Conservation (phyloP, 2,797 vertebrate genomes). For the Squalus acanthias region DNA sequence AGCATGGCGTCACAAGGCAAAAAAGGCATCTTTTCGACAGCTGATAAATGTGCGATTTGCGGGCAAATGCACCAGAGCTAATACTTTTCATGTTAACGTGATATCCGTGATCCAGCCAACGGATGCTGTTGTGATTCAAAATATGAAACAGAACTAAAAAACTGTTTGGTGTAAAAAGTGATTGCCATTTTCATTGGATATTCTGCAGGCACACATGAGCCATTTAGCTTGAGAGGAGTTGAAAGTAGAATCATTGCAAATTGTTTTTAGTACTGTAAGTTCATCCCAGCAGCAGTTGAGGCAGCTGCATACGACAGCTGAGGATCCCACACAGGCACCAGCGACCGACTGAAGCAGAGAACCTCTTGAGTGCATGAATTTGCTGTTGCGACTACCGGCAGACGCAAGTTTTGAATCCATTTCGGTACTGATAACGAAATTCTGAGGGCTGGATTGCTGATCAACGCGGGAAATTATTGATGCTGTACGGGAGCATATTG, state of each 20-base stretch:
- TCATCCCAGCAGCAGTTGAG: not conserved
- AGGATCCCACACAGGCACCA: not conserved
- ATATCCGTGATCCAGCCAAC: not conserved
- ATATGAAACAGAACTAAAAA: not conserved
- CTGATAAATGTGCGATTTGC: not conserved
- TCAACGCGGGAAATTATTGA: not conserved
- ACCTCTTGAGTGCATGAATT: not conserved
- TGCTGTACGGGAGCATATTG: not conserved
- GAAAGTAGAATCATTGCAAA: not conserved
- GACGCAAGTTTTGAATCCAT: not conserved
- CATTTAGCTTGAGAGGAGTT: not conserved
- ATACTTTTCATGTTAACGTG: not conserved
- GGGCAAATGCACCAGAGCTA: not conserved
- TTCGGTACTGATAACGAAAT: not conserved
- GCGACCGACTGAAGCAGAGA: not conserved
- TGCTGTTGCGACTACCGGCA: not conserved
- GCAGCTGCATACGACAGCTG: not conserved
- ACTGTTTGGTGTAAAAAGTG: not conserved
- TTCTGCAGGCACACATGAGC: not conserved
- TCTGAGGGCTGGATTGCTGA: not conserved
- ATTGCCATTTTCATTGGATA: not conserved
- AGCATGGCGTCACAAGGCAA: not conserved
- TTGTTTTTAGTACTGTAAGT: not conserved
- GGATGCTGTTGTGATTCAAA: not conserved
- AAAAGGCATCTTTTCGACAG: not conserved